A percentile compares a stretch with the other conserved stretches of the same genome.
Evolutionary conservation across 2,113 vertebrate genomes (phyloP).

Genomic region (Dromaius novaehollandiae): DNA sequence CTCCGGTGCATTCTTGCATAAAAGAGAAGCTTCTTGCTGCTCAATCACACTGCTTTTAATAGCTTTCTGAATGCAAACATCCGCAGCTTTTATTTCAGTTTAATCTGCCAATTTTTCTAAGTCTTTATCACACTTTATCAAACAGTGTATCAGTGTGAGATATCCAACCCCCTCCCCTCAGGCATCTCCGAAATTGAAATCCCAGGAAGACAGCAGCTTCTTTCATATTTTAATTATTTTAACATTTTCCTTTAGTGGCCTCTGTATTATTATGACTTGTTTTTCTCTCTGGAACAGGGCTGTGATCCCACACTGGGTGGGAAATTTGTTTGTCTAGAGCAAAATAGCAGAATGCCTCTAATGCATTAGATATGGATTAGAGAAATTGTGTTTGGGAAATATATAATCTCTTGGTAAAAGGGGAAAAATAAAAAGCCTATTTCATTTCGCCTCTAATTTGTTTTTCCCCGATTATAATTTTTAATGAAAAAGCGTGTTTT

Average conservation of each 20-base stretch:
- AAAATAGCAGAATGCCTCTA: slow-evolving; percentile 56
- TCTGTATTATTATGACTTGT: slow-evolving; percentile 70
- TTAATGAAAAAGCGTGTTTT: slow-evolving; percentile 70
- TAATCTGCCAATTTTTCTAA: slow-evolving; percentile 72
- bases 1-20: neutral
- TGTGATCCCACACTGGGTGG: slow-evolving; percentile 49
- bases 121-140: slow-evolving; percentile 79
- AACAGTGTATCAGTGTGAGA: slow-evolving; percentile 75
- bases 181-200: slow-evolving; percentile 74
- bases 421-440: slow-evolving; percentile 49
- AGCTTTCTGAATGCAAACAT: slow-evolving; percentile 51
- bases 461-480: slow-evolving; percentile 52
- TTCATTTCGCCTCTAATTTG: slow-evolving; percentile 52
- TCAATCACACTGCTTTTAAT: slow-evolving; percentile 59
- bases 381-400: slow-evolving; percentile 57
- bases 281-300: slow-evolving; percentile 56
- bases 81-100: slow-evolving; percentile 68
- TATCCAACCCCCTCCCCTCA: slow-evolving; percentile 63
- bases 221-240: slow-evolving; percentile 80
- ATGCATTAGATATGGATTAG: slow-evolving; percentile 47
- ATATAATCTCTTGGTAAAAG: slow-evolving; percentile 55
- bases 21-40: slow-evolving; percentile 53
- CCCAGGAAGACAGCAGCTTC: slow-evolving; percentile 47
- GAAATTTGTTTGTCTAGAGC: slow-evolving; percentile 60
- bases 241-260: slow-evolving; percentile 69